A percentile compares a stretch with the other conserved stretches of the same genome.
phyloP scores from a whole-genome alignment of 92 coral and sea anemone genomes.

The Paramuricea clavata region DNA sequence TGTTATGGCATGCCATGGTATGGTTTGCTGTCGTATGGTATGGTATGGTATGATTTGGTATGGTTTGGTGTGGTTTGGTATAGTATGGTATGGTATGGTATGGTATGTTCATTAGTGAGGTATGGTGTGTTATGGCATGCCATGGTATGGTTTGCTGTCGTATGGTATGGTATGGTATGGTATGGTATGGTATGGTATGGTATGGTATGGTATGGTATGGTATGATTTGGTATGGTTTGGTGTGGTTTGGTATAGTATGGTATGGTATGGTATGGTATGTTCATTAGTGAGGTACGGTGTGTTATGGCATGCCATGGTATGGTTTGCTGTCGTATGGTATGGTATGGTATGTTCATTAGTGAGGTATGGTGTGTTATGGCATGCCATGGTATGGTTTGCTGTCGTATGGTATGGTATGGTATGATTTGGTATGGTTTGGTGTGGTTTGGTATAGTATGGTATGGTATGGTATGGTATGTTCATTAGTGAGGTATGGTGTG shows the following conservation, averaged over 20 bases:
- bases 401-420: too few relatives aligned
- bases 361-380: too few relatives aligned
- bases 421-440: neutral
- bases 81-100: neutral
- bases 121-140: conserved; percentile 8
- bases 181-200: conserved; percentile 15
- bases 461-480: neutral
- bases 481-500: neutral
- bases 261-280: too few relatives aligned
- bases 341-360: neutral
- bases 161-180: conserved; percentile 24
- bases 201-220: conserved; percentile 3
- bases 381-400: too few relatives aligned
- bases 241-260: too few relatives aligned
- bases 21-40: too few relatives aligned
- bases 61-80: neutral
- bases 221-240: neutral
- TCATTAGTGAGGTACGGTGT: too few relatives aligned
- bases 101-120: neutral
- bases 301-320: too few relatives aligned
- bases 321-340: neutral
- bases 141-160: neutral
- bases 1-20: too few relatives aligned
- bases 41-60: neutral
- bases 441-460: neutral